A percentile compares a stretch with the other conserved stretches of the same genome.
Evolutionary conservation across 2,113 vertebrate species (phyloP).

Genomic region (Platysternon megacephalum): DNA sequence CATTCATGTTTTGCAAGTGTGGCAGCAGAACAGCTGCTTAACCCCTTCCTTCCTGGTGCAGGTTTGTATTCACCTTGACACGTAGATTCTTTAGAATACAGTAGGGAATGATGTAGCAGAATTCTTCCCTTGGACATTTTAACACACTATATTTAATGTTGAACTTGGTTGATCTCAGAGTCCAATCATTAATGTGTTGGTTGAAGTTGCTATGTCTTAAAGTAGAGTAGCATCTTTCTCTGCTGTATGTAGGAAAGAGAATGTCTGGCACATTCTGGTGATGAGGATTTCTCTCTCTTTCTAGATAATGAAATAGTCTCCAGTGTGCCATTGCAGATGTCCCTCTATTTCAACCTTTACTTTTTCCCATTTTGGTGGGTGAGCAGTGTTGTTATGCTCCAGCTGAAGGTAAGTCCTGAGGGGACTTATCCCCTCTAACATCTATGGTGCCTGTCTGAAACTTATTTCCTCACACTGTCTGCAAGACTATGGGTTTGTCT

Average conservation of each 20-base stretch:
- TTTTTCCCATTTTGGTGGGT: constrained; percentile 98
- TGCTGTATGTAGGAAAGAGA: not conserved
- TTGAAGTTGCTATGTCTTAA: not conserved
- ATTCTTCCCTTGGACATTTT: not conserved
- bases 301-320: constrained; percentile 88
- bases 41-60: not conserved
- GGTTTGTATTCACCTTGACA: not conserved
- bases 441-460: not conserved
- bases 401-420: constrained; percentile 86
- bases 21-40: not conserved
- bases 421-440: not conserved
- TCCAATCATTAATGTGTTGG: not conserved
- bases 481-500: not conserved
- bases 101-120: not conserved
- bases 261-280: not conserved
- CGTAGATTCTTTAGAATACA: not conserved
- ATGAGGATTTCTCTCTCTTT: constrained; percentile 9
- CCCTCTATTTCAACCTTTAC: constrained; percentile 93
- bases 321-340: constrained; percentile 93
- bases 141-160: not conserved
- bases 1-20: not conserved
- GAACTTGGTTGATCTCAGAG: not conserved
- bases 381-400: constrained; percentile 85
- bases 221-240: not conserved
- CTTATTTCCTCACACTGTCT: not conserved